Percentiles rank a stretch among this genome's conserved stretches.
phyloP scores from a whole-genome alignment of 2,113 vertebrate genomes.

The Dipodomys ordii region DNA sequence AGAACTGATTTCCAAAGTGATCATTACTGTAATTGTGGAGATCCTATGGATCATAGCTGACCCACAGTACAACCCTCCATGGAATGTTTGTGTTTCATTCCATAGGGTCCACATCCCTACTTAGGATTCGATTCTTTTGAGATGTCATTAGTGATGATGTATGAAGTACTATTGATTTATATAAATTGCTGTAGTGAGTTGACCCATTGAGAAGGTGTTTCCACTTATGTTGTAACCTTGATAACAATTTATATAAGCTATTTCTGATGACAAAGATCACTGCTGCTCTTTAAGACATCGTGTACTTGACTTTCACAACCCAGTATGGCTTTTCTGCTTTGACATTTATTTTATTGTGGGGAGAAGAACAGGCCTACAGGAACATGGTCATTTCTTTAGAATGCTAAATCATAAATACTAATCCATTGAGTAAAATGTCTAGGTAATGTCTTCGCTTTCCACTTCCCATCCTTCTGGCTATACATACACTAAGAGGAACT shows the following conservation, averaged over 20 bases:
- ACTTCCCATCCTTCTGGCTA: not conserved
- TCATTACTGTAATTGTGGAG: not conserved
- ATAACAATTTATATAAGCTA: not conserved
- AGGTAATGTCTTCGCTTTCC: not conserved
- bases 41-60: not conserved
- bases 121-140: conserved; percentile 13
- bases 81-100: not conserved
- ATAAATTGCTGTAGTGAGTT: not conserved
- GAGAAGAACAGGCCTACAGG: not conserved
- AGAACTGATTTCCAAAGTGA: not conserved
- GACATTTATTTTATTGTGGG: conserved; percentile 24
- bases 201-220: not conserved
- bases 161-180: not conserved
- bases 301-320: not conserved
- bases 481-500: not conserved
- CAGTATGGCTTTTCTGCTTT: conserved; percentile 26
- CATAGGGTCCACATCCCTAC: not conserved
- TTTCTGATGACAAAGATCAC: not conserved
- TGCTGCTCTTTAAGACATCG: not conserved
- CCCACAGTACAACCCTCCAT: not conserved
- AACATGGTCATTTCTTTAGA: conserved; percentile 8
- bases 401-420: not conserved
- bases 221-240: not conserved
- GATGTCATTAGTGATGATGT: not conserved
- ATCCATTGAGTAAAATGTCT: conserved; percentile 10